Evolutionary conservation across 2,797 vertebrate species (phyloP), one percentile per base, ranked within the genome.

Genomic region (Rhodeus uyekii): DNA sequence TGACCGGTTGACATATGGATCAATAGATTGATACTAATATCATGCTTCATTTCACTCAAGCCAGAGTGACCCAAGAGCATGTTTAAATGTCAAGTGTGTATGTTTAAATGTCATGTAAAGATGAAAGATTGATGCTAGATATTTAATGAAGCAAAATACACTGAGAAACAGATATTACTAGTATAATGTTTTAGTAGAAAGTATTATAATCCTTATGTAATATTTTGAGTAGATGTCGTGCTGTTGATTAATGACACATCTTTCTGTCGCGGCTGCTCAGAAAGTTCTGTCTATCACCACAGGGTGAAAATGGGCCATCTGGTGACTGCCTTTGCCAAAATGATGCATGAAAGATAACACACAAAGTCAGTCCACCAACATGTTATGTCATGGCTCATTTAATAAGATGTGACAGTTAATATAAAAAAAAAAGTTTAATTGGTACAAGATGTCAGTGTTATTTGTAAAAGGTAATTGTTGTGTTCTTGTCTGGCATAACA

Each of bases 261-360:
- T 39, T 53, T 84, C 38, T 12, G 7, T 39, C 4, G 19, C 29
- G 60, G 83, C 75, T 69, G 73, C 34, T 44, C 36, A 50, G 82
- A 83, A 82, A 79, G 77, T n/a, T 76, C 76, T 80, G 76, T 46
- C 68, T 82, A 61, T 78, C 58, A 80, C 60, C 39, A 29, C 14
- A 64, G 78, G 65, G 53, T 46, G 42, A 44, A 71, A 82, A 68
- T 16, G 34, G 64, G 74, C 88, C 88, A 88, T 89, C 86, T 90
- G 88, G 50, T 77, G 36, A 39, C 29, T 44, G 73, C 76, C 60
- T 80, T 84, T 80, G 73, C 50, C 27, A 69, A 80, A 75, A 46
- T 69, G 53, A 38, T 27, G 24, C 46, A 27, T 85, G 81, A 80
- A 78, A 86, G 68, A 67, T 80, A 78, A 50, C 53, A 48, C 64